Base-by-base conservation (phyloP, 1,140 invertebrate species). In the Bathynomus jamesi region DNA sequence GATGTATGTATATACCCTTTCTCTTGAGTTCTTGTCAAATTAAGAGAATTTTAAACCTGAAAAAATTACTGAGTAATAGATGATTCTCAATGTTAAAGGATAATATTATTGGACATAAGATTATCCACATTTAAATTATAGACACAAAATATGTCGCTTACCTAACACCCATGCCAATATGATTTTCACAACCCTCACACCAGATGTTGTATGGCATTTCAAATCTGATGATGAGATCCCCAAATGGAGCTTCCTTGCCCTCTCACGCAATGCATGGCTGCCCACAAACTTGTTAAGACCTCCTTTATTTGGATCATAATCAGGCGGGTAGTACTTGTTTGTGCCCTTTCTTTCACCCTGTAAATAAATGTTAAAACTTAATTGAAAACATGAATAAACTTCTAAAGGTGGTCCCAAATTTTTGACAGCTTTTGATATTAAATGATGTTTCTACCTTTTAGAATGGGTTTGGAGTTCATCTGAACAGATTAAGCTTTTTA, bases 131-230 rank as follows among this genome's bases (percentile, higher is more conserved):
- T 31, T 71, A 24, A 11, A 30, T n/a, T 4, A 61, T 7, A 30
- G 62, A 61, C 63, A 8, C 7, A 5, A 30, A 29, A 69, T 70
- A 32, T 70, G 29, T 27, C 25, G 72, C 78, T 78, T 78, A 85
- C 84, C 94, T 86, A 0, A 99, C 97, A 27, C 98, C 96, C 95
- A 98, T 99, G 28, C 96, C 98, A 76, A 99, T 96, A 81, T 98
- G 97, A 85, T 97, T 99, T 66, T 91, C 89, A 82, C 98, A 99
- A 29, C 96, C 96, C 65, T 95, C 90, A 79, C 96, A 98, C 96
- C 96, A 99, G n/a, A n/a, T n/a, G n/a, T n/a, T n/a, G 79, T 96
- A 99, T 0, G 98, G 98, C 95, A 99, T 97, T 85, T 99, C 98
- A 88, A 99, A 99, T 69, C 96, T 87, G 76, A 99, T 98, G 63